Percentiles rank a stretch among this genome's conserved stretches.
Evolutionary conservation across 1,140 invertebrate species (phyloP).

Genomic region (Cydia amplana): DNA sequence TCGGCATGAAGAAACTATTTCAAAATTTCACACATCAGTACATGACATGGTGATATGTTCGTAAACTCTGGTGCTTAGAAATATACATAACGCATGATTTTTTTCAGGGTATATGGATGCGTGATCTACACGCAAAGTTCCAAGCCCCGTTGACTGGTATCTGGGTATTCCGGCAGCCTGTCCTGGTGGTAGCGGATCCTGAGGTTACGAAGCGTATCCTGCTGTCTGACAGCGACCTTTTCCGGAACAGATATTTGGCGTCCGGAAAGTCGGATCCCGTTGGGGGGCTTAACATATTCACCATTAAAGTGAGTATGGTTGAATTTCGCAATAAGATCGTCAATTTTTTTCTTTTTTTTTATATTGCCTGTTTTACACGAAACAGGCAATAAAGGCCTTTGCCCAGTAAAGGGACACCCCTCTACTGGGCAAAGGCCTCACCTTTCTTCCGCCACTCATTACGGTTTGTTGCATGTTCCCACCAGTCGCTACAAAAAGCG

Average conservation of each 20-base stretch:
- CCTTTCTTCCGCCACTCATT: no score
- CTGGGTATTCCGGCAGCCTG: conserved; percentile 61
- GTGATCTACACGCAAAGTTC: conserved; percentile 41
- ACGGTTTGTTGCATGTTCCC: no score
- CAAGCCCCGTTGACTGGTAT: conserved; percentile 52
- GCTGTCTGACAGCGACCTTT: conserved; percentile 50
- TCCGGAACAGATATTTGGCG: conserved; percentile 49
- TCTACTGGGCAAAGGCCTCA: no score
- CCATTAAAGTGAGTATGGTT: conserved; percentile 45
- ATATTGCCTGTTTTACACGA: no score
- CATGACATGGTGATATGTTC: no score
- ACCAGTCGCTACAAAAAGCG: no score
- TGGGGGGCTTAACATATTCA: conserved; percentile 50
- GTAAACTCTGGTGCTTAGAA: neutral
- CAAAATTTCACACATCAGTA: no score
- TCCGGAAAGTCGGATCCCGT: conserved; percentile 52
- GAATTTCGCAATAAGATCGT: no score
- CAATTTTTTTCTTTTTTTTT: no score
- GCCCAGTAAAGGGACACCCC: no score
- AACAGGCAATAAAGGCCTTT: no score
- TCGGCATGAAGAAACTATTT: no score
- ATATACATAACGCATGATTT: neutral
- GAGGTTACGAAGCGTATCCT: conserved; percentile 51
- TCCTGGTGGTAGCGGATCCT: conserved; percentile 51
- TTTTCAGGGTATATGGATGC: conserved; percentile 53